Percentiles rank a stretch among this genome's conserved stretches.
phyloP scores from a whole-genome alignment of 2,888 invertebrate species.

The Drosophila lutescens region DNA sequence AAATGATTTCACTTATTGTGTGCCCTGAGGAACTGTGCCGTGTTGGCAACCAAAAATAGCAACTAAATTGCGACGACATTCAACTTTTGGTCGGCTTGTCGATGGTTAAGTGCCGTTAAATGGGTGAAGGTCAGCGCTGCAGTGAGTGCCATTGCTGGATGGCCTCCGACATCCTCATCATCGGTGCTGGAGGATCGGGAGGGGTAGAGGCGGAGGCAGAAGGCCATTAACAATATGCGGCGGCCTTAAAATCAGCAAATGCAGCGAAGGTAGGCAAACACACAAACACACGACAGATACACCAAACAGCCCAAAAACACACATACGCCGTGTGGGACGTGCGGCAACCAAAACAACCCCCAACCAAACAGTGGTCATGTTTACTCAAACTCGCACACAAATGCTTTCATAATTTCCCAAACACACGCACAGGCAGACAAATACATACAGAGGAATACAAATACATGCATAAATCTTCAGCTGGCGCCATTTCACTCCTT shows the following conservation, averaged over 20 bases:
- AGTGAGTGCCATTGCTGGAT: conserved; percentile 26
- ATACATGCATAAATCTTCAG: conserved; percentile 66
- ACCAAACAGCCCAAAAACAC: conserved; percentile 9
- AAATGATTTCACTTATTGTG: neutral
- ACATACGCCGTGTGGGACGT: conserved; percentile 31
- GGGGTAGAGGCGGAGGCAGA: conserved; percentile 10
- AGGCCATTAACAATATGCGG: conserved; percentile 65
- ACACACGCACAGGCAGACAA: conserved; percentile 16
- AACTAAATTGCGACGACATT: conserved; percentile 46
- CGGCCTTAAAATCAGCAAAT: conserved; percentile 47
- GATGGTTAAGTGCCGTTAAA: conserved; percentile 64
- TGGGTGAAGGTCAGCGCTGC: conserved; percentile 77
- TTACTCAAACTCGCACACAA: conserved; percentile 62
- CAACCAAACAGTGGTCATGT: conserved; percentile 47
- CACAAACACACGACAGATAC: conserved; percentile 17
- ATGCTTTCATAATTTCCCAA: conserved; percentile 71
- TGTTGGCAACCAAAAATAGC: conserved; percentile 7
- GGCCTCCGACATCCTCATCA: conserved; percentile 24
- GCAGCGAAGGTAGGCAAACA: conserved; percentile 56
- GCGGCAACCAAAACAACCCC: conserved; percentile 55
- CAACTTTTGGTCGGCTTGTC: conserved; percentile 60
- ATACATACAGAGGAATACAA: conserved; percentile 12
- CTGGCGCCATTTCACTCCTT: conserved; percentile 75
- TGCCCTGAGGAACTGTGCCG: neutral
- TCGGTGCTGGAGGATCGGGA: conserved; percentile 7